phyloP scores from a whole-genome alignment of 2,888 invertebrate species.

The Andrena chrysosceles region DNA sequence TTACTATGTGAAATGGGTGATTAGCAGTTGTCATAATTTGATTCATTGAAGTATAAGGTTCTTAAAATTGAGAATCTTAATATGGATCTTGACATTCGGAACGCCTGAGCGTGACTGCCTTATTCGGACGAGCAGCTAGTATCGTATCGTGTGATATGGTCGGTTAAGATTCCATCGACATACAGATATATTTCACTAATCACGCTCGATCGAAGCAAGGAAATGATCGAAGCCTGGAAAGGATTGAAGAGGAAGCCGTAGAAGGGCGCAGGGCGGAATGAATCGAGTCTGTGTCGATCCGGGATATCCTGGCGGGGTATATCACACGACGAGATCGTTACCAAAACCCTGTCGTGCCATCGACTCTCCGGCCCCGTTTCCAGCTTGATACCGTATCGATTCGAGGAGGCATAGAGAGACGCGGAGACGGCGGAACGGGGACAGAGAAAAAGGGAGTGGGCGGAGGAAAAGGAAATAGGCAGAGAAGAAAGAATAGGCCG shows the following conservation, averaged over 20 bases:
- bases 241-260: neutral
- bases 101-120: too few relatives aligned
- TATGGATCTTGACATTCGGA: too few relatives aligned
- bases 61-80: too few relatives aligned
- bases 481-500: slow-evolving; percentile 50
- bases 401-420: slow-evolving; percentile 50
- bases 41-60: too few relatives aligned
- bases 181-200: slow-evolving; percentile 1
- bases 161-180: neutral
- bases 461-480: slow-evolving; percentile 51
- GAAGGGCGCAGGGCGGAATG: slow-evolving; percentile 22
- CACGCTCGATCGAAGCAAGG: neutral
- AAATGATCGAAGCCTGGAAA: neutral
- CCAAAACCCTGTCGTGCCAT: slow-evolving; percentile 69
- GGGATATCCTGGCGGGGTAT: slow-evolving; percentile 71
- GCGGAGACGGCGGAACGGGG: slow-evolving; percentile 32
- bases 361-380: slow-evolving; percentile 65
- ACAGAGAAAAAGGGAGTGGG: slow-evolving; percentile 29
- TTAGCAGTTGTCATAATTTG: too few relatives aligned
- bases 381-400: slow-evolving; percentile 72
- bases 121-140: too few relatives aligned
- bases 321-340: slow-evolving; percentile 73
- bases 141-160: neutral
- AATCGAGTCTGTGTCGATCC: slow-evolving; percentile 56
- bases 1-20: too few relatives aligned